Conservation (phyloP, 2,797 vertebrate species). For the Taeniopygia guttata region DNA sequence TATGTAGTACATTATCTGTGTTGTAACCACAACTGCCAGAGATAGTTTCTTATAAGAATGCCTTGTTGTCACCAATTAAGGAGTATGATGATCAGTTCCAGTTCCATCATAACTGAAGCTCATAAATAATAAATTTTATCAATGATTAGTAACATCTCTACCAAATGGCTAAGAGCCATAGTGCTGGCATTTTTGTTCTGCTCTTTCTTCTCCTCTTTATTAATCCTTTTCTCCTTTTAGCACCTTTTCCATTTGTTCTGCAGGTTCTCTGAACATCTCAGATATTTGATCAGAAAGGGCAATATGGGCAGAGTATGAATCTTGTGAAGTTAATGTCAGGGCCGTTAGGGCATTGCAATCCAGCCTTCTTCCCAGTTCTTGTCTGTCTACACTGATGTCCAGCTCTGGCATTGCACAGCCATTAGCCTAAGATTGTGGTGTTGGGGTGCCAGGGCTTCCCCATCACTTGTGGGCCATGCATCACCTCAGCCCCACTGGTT, state of each 20-base stretch:
- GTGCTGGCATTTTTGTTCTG: not conserved
- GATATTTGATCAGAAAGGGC: not conserved
- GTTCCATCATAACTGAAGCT: not conserved
- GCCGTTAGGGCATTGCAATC: not conserved
- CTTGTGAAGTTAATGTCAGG: not conserved
- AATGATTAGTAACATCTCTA: not conserved
- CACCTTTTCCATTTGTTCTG: not conserved
- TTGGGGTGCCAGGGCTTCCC: not conserved
- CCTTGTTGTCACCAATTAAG: not conserved
- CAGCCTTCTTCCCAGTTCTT: not conserved
- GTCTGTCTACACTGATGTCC: not conserved
- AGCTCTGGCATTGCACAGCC: not conserved
- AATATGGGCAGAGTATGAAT: not conserved
- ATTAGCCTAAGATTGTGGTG: not conserved
- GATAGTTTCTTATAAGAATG: not conserved
- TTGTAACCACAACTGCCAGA: not conserved
- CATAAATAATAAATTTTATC: not conserved
- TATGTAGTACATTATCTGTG: not conserved
- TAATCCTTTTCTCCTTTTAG: not conserved
- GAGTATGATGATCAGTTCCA: not conserved
- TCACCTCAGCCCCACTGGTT: not conserved
- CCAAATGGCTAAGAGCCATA: not conserved
- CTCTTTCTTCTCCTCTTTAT: not conserved
- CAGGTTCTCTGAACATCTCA: not conserved
- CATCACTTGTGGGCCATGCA: fast-evolving